Percentiles rank a stretch among this genome's conserved stretches.
Evolutionary conservation across 2,888 invertebrate species (phyloP).

Genomic region (Drosophila suboccidentalis): DNA sequence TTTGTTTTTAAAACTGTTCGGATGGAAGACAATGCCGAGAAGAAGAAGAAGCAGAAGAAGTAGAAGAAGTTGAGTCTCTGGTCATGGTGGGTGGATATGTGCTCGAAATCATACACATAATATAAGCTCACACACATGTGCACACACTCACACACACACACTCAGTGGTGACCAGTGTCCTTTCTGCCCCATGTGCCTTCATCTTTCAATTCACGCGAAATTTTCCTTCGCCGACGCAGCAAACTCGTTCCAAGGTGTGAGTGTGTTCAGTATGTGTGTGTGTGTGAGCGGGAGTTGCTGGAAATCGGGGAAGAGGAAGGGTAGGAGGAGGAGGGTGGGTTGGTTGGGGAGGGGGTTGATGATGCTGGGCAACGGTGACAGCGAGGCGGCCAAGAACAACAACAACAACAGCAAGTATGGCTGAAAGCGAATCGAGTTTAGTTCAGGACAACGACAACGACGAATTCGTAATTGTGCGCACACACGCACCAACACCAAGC

Average conservation of each 20-base stretch:
- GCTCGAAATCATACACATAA: constrained; percentile 55
- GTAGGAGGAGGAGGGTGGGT: constrained; percentile 20
- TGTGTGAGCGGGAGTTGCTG: constrained; percentile 8
- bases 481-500: constrained; percentile 62
- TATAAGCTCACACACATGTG: constrained; percentile 27
- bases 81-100: constrained; percentile 43
- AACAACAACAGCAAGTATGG: constrained; percentile 44
- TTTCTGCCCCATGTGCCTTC: constrained; percentile 73
- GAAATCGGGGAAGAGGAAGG: constrained; percentile 1
- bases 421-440: constrained; percentile 77
- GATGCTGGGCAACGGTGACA: constrained; percentile 66
- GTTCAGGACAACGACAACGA: constrained; percentile 70
- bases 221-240: constrained; percentile 70
- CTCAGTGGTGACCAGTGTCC: constrained; percentile 67
- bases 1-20: constrained; percentile 60
- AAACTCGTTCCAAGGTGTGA: constrained; percentile 50
- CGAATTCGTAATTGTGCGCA: constrained; percentile 78
- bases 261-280: constrained; percentile 41
- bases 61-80: constrained; percentile 29
- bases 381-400: constrained; percentile 55
- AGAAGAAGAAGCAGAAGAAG: constrained; percentile 20
- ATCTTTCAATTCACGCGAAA: constrained; percentile 82
- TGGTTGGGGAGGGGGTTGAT: constrained; percentile 21
- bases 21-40: constrained; percentile 62
- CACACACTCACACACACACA: constrained; percentile 30